Base-by-base conservation (phyloP, 2,888 invertebrate species). In the Vanessa cardui region DNA sequence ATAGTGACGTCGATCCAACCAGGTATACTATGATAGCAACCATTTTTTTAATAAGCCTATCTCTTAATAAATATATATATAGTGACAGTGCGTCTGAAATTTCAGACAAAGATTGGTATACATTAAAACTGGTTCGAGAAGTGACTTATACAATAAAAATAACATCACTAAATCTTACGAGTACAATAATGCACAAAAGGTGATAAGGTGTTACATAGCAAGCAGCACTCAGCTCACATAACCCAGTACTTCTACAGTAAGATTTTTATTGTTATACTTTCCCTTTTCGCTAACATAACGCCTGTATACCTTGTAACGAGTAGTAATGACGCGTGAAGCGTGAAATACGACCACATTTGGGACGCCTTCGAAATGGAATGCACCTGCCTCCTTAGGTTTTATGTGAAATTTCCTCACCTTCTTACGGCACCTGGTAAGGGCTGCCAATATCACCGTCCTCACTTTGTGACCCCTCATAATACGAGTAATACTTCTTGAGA, bases 311-410 rank as follows among this genome's bases (percentile, higher is more conserved):
- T 78, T 80, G 83, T 83, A 84, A 83, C 84, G 82, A 80, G 83
- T 78, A 77, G 86, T 88, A 90, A 90, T 86, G 88, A 88, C 83
- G 85, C 87, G 84, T 83, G 85, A 86, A 84, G 86, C 87, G 90
- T 92, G 87, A 92, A 91, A 91, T 90, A 91, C 90, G 86, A 84
- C 80, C 82, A 86, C 90, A 88, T 91, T 91, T 87, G 81, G 88
- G 84, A 39, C 84, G 83, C 89, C 88, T 84, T 83, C 82, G 83
- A 89, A 91, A 92, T 91, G 90, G 90, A 89, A 90, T 90, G 90
- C 90, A 92, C 91, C 91, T 92, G 92, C 88, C 89, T 91, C 91
- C 89, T 90, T 88, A 90, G 84, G 90, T 90, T 92, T 92, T 92
- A 92, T 90, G 92, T 85, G 89, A 88, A 89, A 84, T 91, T 90